phyloP scores from a whole-genome alignment of 1,140 invertebrate genomes.

The Bactericera cockerelli region DNA sequence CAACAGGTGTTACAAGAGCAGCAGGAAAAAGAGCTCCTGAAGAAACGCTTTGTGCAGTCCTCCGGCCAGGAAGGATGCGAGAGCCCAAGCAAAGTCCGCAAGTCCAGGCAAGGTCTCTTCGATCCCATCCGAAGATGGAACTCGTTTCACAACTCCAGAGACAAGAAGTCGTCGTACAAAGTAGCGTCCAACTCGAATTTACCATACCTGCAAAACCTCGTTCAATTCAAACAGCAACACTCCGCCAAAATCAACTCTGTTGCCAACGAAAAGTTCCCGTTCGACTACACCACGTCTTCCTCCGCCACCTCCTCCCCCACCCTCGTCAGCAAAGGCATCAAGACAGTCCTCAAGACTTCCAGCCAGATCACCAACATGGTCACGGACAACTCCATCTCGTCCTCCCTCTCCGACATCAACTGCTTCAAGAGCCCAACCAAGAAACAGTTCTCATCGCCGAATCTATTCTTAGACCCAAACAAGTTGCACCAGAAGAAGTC shows the following conservation, averaged over 20 bases:
- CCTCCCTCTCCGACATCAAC: constrained; percentile 3
- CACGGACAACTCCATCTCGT: background rate
- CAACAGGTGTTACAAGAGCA: constrained; percentile 5
- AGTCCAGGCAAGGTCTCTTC: constrained; percentile 17
- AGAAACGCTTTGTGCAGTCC: constrained; percentile 11
- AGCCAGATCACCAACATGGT: constrained; percentile 1
- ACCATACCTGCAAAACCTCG: constrained; percentile 19
- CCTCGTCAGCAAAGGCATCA: background rate
- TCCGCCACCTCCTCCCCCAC: background rate
- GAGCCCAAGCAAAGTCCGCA: background rate
- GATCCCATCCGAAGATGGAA: constrained; percentile 37
- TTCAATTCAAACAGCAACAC: constrained; percentile 11
- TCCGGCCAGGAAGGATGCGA: constrained; percentile 9
- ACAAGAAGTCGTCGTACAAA: constrained; percentile 13
- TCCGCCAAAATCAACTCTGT: background rate
- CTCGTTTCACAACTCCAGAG: constrained; percentile 32
- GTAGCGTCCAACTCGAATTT: background rate
- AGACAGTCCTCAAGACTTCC: background rate
- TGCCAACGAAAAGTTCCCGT: constrained; percentile 10
- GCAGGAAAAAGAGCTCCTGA: constrained; percentile 10
- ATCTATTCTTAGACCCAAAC: constrained; percentile 8
- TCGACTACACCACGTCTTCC: constrained; percentile 1
- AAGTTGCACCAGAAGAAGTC: constrained; percentile 8
- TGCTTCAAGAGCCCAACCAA: constrained; percentile 13
- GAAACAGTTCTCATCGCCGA: constrained; percentile 17